These are phyloP conservation scores for Callyntrura guangdongensis DNA, from an alignment of 2,888 invertebrate species.

Conservation along the genomic window DNA sequence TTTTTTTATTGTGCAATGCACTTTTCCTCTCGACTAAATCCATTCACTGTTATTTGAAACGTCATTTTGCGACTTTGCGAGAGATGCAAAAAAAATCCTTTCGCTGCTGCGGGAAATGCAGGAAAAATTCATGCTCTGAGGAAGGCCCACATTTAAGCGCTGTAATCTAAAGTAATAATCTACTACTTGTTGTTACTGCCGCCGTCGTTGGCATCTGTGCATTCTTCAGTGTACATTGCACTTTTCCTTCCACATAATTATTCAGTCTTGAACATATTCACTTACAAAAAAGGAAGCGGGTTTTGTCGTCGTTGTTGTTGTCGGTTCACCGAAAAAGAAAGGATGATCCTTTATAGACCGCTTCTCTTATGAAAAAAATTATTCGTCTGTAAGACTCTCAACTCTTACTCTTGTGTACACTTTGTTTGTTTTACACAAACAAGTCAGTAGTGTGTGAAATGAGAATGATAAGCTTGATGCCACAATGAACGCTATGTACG, in stretches of 20 bases:
- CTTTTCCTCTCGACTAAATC: background rate
- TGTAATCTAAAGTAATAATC: background rate
- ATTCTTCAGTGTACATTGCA: conserved; percentile 49
- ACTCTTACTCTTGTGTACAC: background rate
- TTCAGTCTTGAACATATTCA: background rate
- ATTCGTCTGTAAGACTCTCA: background rate
- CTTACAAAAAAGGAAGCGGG: background rate
- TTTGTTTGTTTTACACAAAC: conserved; percentile 21
- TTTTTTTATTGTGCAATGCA: background rate
- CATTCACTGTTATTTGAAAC: background rate
- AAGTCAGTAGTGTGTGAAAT: background rate
- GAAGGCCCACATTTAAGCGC: background rate
- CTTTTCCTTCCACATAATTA: background rate
- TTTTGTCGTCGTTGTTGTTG: background rate
- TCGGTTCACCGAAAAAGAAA: background rate
- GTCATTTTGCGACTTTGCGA: background rate
- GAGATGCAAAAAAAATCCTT: background rate
- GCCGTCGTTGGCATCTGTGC: background rate
- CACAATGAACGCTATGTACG: too few species aligned
- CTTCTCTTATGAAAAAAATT: too few species aligned
- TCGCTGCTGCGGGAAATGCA: too few species aligned
- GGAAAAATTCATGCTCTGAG: background rate
- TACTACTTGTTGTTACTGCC: background rate
- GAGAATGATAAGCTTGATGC: background rate
- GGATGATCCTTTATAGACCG: too few species aligned